Base-by-base conservation (phyloP, 2,888 invertebrate species). In the Cephus pulcher region DNA sequence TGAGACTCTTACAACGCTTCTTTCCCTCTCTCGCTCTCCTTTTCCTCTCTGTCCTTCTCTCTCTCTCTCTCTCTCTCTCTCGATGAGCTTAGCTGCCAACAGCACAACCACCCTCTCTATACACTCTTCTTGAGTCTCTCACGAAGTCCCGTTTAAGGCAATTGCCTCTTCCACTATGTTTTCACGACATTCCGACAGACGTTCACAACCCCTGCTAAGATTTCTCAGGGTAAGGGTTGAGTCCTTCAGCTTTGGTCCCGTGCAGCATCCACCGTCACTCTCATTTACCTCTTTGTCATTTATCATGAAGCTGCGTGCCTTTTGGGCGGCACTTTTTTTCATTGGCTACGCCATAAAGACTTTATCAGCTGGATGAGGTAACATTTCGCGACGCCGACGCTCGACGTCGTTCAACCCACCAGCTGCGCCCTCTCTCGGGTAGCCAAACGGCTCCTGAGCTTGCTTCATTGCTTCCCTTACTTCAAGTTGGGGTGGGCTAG, bases 111-210 rank as follows among this genome's bases (percentile, higher is more conserved):
- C 30, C 70, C 70, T 70, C 70, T n/a, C 70, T 33, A 15, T 70
- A 33, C 4, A 30, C 70, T 70, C 70, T 30, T 15, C 70, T 70
- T 70, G 30, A 32, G 4, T 70, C 30, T 70, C 70, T 70, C 4
- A 12, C 79, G 79, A 40, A 40, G 40, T 6, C 40, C 79, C 85
- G 86, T 87, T 85, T 84, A 84, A 85, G 82, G 85, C 84, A 88
- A 88, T 88, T 87, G 85, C 86, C 87, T 83, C 80, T 80, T 70
- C 80, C 80, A 75, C 81, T 74, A 34, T 78, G 75, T 78, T 56
- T 73, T 73, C 37, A 71, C 56, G 78, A 69, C 75, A 40, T 40
- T 40, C 15, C 40, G 15, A 40, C 40, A 40, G 40, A 40, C 40
- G 40, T 40, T 15, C 40, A 15, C 40, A 40, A 40, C 40, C 40